Conservation (phyloP, 1,140 invertebrate genomes). For the Elysia chlorotica region DNA sequence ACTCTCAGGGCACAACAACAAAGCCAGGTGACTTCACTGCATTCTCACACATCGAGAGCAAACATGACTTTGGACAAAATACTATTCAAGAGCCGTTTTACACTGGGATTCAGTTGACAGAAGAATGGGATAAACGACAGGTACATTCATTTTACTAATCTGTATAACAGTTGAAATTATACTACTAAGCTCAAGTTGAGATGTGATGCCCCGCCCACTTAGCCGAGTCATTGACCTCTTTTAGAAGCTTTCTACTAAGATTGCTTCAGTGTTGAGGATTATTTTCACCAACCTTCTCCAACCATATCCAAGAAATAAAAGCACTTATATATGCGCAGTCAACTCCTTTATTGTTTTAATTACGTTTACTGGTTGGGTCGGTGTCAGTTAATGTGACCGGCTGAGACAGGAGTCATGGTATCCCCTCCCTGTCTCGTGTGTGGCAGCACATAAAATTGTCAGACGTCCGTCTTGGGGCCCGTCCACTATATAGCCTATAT, state of each 20-base stretch:
- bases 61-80: conserved; percentile 8
- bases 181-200: not conserved
- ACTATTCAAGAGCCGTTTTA: not conserved
- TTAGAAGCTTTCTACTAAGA: too few relatives aligned
- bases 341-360: too few relatives aligned
- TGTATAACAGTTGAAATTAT: not conserved
- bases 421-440: too few relatives aligned
- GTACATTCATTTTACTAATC: conserved; percentile 16
- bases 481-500: too few relatives aligned
- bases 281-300: not conserved
- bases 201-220: conserved; percentile 20
- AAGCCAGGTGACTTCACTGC: conserved; percentile 8
- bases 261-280: too few relatives aligned
- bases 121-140: conserved; percentile 30
- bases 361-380: too few relatives aligned
- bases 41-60: not conserved
- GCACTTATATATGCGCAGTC: too few relatives aligned
- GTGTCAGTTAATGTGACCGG: too few relatives aligned
- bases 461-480: too few relatives aligned
- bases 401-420: too few relatives aligned
- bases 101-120: conserved; percentile 5
- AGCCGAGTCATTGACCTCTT: too few relatives aligned
- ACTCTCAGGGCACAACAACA: conserved; percentile 13
- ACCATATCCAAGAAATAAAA: not conserved
- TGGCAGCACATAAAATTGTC: too few relatives aligned